Percentiles rank a stretch among this genome's conserved stretches.
Evolutionary conservation across 2,113 vertebrate genomes (phyloP).

Genomic region (Chroicocephalus ridibundus): DNA sequence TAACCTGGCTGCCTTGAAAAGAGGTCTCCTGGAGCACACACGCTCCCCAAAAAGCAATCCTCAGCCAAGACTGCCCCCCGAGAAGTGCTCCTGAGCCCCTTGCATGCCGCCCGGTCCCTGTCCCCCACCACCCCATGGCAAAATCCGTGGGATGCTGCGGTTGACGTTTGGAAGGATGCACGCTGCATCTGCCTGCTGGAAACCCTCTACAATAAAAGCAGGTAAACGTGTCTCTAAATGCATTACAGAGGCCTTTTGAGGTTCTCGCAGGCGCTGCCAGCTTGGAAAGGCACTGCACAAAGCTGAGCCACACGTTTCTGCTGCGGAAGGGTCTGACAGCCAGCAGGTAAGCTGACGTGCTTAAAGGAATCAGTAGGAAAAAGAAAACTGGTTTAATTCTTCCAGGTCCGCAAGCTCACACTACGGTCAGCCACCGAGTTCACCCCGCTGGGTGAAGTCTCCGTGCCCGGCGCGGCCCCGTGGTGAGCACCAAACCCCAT

Average conservation of each 20-base stretch:
- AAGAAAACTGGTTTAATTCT: not conserved
- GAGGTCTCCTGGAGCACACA: not conserved
- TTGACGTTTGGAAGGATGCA: not conserved
- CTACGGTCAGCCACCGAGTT: accelerated
- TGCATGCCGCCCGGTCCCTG: accelerated
- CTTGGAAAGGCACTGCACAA: not conserved
- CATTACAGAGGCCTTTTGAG: not conserved
- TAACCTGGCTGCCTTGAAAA: not conserved
- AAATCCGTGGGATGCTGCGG: accelerated
- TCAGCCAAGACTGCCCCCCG: not conserved
- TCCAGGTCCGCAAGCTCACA: not conserved
- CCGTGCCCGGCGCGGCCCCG: accelerated
- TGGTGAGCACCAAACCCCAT: not conserved
- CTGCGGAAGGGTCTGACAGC: not conserved
- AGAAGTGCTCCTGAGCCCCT: not conserved
- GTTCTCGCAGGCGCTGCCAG: not conserved
- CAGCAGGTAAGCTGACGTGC: not conserved
- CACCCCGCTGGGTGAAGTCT: not conserved
- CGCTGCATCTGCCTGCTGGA: not conserved
- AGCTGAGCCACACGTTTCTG: not conserved
- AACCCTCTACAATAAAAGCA: not conserved
- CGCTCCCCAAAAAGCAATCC: not conserved
- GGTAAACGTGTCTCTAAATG: not conserved
- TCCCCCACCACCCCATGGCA: accelerated
- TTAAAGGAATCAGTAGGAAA: not conserved